Evolutionary conservation across 2,888 invertebrate genomes (phyloP).

Genomic region (Synanthedon formicaeformis): DNA sequence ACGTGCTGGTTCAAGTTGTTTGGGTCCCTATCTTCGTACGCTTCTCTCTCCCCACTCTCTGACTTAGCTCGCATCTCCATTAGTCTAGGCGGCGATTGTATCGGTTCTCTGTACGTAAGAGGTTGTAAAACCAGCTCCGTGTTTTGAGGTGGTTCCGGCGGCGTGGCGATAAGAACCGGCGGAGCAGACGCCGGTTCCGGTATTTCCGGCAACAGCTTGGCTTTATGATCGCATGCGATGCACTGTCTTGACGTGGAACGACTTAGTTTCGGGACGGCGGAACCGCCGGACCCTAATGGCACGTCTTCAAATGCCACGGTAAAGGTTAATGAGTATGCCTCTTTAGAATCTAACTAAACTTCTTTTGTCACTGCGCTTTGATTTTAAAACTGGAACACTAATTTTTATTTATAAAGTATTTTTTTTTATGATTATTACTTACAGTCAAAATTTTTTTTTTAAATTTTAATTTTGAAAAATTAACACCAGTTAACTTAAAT

Average conservation of each 20-base stretch:
- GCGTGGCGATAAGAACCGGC: slow-evolving; percentile 16
- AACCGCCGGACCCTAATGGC: slow-evolving; percentile 35
- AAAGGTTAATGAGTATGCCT: slow-evolving; percentile 1
- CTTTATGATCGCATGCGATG: slow-evolving; percentile 33
- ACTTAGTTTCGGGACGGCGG: slow-evolving; percentile 26
- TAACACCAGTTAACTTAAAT: too few species aligned
- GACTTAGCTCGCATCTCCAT: slow-evolving; percentile 31
- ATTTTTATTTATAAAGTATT: too few species aligned
- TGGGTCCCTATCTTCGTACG: slow-evolving; percentile 78
- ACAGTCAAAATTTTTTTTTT: too few species aligned
- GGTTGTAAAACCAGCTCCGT: slow-evolving; percentile 7
- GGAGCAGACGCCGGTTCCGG: slow-evolving; percentile 31
- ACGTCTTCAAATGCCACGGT: slow-evolving; percentile 51
- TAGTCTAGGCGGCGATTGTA: slow-evolving; percentile 9
- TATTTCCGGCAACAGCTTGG: slow-evolving; percentile 34
- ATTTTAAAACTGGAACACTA: too few species aligned
- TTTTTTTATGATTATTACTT: too few species aligned
- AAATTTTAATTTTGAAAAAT: too few species aligned
- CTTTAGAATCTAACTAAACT: neutral
- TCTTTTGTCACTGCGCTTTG: too few species aligned
- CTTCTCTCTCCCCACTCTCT: slow-evolving; percentile 47
- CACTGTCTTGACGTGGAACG: slow-evolving; percentile 37
- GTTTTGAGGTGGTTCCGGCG: slow-evolving; percentile 5
- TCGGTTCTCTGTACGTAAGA: slow-evolving; percentile 6
- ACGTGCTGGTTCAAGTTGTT: slow-evolving; percentile 77